Conservation (phyloP, 2,888 invertebrate species). For the Euproctis similis region DNA sequence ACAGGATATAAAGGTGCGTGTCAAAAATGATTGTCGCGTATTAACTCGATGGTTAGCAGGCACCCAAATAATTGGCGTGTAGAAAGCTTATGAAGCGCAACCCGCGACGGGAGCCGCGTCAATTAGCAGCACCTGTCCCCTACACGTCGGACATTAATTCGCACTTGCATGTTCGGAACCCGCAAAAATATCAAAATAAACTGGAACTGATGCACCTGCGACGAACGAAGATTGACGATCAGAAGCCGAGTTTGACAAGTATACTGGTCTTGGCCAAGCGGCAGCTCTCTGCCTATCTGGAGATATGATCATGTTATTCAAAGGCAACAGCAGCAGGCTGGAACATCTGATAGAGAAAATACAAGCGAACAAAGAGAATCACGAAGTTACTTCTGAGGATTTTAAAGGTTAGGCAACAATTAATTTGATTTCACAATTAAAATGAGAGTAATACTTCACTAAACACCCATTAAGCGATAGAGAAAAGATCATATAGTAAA, state of each 20-base stretch:
- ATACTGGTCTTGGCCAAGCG: constrained; percentile 11
- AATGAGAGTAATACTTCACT: too few relatives aligned
- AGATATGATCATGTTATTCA: constrained; percentile 85
- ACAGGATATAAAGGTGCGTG: constrained; percentile 53
- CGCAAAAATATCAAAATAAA: constrained; percentile 65
- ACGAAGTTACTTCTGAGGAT: constrained; percentile 69
- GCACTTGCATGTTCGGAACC: constrained; percentile 58
- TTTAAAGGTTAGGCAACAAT: constrained; percentile 58
- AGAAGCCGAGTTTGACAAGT: constrained; percentile 23
- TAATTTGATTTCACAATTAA: background rate
- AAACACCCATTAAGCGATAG: too few relatives aligned
- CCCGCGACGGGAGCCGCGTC: constrained; percentile 53
- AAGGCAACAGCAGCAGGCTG: constrained; percentile 88
- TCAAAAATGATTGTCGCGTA: constrained; percentile 40
- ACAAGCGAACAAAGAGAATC: constrained; percentile 87
- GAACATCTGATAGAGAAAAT: constrained; percentile 91
- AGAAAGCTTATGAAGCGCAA: constrained; percentile 52
- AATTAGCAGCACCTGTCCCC: constrained; percentile 69
- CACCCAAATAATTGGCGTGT: constrained; percentile 71
- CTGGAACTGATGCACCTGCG: constrained; percentile 70
- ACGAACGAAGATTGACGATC: constrained; percentile 25
- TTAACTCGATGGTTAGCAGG: constrained; percentile 48
- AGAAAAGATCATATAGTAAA: too few relatives aligned
- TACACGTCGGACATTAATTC: constrained; percentile 64
- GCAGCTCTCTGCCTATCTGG: constrained; percentile 14